Evolutionary conservation across 2,797 vertebrate genomes (phyloP).

Genomic region (Loris lydekkerianus): DNA sequence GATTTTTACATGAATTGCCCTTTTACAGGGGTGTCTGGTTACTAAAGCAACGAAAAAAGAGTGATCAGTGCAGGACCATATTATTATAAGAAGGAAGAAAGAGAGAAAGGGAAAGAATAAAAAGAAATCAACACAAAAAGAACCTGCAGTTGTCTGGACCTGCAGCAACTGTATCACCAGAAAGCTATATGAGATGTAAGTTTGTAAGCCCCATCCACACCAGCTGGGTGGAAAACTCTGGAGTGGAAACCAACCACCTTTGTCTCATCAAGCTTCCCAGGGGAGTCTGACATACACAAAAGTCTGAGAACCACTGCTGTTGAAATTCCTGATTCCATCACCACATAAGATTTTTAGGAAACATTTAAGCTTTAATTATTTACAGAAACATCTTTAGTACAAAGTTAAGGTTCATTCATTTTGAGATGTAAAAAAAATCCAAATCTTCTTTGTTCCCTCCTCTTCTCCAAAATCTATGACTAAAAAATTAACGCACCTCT

Average conservation of each 20-base stretch:
- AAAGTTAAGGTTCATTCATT: neutral
- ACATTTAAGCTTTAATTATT: neutral
- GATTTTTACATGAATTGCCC: neutral
- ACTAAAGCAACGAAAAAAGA: neutral
- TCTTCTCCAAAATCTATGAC: neutral
- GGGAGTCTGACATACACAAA: neutral
- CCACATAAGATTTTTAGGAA: neutral
- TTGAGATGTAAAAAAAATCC: neutral
- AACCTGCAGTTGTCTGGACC: neutral
- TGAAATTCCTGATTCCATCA: neutral
- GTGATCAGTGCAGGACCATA: neutral
- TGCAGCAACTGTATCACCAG: neutral
- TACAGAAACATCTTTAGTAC: neutral
- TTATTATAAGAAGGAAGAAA: neutral
- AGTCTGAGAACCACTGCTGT: neutral
- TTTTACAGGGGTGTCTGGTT: neutral
- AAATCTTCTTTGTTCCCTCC: neutral
- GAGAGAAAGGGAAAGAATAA: neutral
- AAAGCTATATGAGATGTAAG: neutral
- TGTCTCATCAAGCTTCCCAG: neutral
- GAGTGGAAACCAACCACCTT: neutral
- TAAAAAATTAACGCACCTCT: neutral
- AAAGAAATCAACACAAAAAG: neutral
- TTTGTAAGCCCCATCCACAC: neutral
- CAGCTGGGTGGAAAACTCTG: neutral